Evolutionary conservation across 2,888 invertebrate species (phyloP).

Genomic region (Macrosoma leucophasiata): DNA sequence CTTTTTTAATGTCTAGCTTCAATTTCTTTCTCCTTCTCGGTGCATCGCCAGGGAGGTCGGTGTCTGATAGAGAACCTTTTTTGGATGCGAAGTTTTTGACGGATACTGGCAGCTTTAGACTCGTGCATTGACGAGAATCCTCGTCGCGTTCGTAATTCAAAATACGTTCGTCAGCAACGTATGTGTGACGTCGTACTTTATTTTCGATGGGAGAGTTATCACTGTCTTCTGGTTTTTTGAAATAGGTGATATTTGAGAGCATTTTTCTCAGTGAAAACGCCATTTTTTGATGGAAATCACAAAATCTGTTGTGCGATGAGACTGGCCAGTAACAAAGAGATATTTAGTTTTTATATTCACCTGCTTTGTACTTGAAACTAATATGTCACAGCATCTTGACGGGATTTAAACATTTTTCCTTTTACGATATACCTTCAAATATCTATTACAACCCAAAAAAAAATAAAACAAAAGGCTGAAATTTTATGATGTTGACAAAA

Average conservation of each 20-base stretch:
- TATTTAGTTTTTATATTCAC: too few relatives aligned
- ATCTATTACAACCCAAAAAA: too few relatives aligned
- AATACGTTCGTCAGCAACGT: slow-evolving; percentile 26
- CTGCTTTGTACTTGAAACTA: too few relatives aligned
- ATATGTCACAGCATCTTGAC: too few relatives aligned
- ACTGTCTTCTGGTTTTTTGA: slow-evolving; percentile 46
- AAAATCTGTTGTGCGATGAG: too few relatives aligned
- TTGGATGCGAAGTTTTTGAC: slow-evolving; percentile 41
- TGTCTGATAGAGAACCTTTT: slow-evolving; percentile 57
- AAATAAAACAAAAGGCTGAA: too few relatives aligned
- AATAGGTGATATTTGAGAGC: slow-evolving; percentile 62
- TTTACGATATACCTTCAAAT: too few relatives aligned
- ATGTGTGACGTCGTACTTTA: slow-evolving; percentile 23
- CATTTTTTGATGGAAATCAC: slow-evolving; percentile 49
- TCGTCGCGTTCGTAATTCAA: slow-evolving; percentile 54
- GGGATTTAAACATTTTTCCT: too few relatives aligned
- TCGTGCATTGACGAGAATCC: slow-evolving; percentile 42
- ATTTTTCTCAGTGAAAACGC: slow-evolving; percentile 65
- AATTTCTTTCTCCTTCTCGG: slow-evolving; percentile 44
- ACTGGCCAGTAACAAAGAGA: too few relatives aligned
- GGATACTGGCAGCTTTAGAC: slow-evolving; percentile 41
- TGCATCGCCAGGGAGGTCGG: slow-evolving; percentile 40
- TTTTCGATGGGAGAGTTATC: slow-evolving; percentile 15
- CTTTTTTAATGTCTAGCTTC: slow-evolving; percentile 53
- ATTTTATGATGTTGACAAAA: too few relatives aligned